Evolutionary conservation across 2,113 vertebrate genomes (phyloP).

Genomic region (Ascaphus truei): DNA sequence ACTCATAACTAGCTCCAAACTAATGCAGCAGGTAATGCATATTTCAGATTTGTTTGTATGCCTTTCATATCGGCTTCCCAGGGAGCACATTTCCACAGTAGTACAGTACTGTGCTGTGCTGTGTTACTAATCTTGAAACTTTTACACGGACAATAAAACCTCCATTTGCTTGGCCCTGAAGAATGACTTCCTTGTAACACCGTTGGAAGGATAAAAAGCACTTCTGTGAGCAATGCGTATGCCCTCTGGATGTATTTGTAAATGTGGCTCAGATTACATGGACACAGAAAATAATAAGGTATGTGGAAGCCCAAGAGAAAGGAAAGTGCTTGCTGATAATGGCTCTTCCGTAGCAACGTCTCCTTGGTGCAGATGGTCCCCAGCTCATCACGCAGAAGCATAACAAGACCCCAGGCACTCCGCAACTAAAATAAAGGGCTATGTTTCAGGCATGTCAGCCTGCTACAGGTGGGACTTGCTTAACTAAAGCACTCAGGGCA

Average conservation of each 20-base stretch:
- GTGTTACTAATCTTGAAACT: too few species aligned
- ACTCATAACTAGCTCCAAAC: too few species aligned
- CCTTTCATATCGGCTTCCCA: too few species aligned
- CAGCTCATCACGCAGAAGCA: not conserved
- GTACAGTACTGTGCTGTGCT: too few species aligned
- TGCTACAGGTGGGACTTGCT: not conserved
- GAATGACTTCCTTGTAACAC: not conserved
- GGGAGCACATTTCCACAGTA: too few species aligned
- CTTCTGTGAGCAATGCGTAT: not conserved
- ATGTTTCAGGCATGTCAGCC: not conserved
- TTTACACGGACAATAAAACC: not conserved
- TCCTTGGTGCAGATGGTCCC: not conserved
- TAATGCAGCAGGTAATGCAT: too few species aligned
- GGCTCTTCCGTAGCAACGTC: not conserved
- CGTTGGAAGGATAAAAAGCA: conserved; percentile 1
- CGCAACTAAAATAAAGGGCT: not conserved
- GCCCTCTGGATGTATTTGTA: not conserved
- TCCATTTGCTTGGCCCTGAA: not conserved
- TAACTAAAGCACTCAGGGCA: too few species aligned
- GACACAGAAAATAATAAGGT: not conserved
- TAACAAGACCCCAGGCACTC: not conserved
- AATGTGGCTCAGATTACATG: conserved; percentile 1
- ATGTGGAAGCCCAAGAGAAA: not conserved
- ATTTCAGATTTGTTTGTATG: too few species aligned
- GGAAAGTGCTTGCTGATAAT: not conserved